A percentile compares a stretch with the other conserved stretches of the same genome.
Evolutionary conservation across 2,797 vertebrate species (phyloP).

Genomic region (Ctenopoma kingsleyae): DNA sequence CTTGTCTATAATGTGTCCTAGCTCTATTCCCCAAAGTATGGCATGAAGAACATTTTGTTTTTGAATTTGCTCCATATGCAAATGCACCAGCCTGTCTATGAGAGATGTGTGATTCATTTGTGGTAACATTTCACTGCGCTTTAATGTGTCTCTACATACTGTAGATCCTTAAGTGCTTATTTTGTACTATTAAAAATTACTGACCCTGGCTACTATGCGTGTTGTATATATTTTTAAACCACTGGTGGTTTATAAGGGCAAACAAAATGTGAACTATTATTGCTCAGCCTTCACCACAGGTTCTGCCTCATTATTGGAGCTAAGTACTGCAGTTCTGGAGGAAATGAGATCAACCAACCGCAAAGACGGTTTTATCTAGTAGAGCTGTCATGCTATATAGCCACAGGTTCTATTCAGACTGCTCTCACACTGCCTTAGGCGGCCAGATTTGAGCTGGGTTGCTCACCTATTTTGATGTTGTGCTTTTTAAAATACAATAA

Average conservation of each 20-base stretch:
- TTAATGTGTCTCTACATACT: slow-evolving; percentile 19
- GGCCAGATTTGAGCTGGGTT: slow-evolving; percentile 50
- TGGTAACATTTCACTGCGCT: slow-evolving; percentile 39
- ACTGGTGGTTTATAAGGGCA: slow-evolving; percentile 23
- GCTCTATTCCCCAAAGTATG: slow-evolving; percentile 25
- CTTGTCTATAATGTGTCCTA: slow-evolving; percentile 20
- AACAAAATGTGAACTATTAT: slow-evolving; percentile 48
- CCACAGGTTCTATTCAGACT: slow-evolving; percentile 57
- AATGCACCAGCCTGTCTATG: slow-evolving; percentile 35
- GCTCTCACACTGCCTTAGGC: slow-evolving; percentile 48
- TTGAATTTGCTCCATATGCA: slow-evolving; percentile 54
- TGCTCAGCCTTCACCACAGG: slow-evolving; percentile 34
- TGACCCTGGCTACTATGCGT: slow-evolving; percentile 5
- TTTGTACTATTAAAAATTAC: slow-evolving; percentile 30
- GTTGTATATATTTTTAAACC: background rate
- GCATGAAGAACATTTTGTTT: slow-evolving; percentile 47
- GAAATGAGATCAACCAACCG: slow-evolving; percentile 66
- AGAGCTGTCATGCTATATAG: slow-evolving; percentile 57
- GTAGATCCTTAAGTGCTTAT: slow-evolving; percentile 9
- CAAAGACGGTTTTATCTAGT: slow-evolving; percentile 68
- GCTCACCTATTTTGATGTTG: slow-evolving; percentile 65
- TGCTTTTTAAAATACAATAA: slow-evolving; percentile 53
- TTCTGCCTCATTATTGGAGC: slow-evolving; percentile 34
- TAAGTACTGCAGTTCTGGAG: slow-evolving; percentile 53
- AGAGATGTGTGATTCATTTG: slow-evolving; percentile 41